Evolutionary conservation across 2,888 invertebrate species (phyloP).

Genomic region (Hedychridium roseum): DNA sequence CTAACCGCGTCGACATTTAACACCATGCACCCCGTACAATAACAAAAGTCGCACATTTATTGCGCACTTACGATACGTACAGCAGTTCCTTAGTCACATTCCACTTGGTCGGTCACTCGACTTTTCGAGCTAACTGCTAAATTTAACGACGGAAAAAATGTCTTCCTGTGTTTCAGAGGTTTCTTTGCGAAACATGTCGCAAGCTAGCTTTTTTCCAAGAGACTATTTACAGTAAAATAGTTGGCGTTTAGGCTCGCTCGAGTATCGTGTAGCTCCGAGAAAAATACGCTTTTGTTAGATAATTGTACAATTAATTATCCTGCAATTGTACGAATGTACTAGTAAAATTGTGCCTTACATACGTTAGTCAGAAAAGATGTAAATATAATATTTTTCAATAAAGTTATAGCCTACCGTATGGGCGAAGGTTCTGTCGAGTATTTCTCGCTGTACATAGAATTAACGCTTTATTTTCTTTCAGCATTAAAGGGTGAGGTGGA

Average conservation of each 20-base stretch:
- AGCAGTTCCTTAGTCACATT: not conserved
- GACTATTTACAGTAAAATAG: no score
- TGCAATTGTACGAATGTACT: no score
- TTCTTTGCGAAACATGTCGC: conserved; percentile 33
- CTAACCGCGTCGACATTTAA: conserved; percentile 33
- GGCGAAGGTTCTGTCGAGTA: not conserved
- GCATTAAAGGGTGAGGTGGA: no score
- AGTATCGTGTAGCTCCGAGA: no score
- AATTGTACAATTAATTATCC: no score
- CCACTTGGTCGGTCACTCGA: no score
- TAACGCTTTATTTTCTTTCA: conserved; percentile 18
- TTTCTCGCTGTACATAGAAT: conserved; percentile 17
- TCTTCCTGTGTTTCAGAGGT: conserved; percentile 44
- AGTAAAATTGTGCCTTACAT: not conserved
- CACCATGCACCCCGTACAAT: no score
- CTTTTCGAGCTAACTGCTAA: no score
- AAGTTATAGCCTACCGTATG: not conserved
- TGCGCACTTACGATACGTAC: not conserved
- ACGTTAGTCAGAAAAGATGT: not conserved
- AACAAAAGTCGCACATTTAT: not conserved
- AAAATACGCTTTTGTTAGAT: no score
- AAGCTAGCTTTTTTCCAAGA: no score
- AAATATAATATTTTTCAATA: conserved; percentile 8
- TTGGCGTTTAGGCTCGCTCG: no score
- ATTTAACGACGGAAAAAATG: no score